These are phyloP conservation scores for Anthoscopus minutus DNA, from an alignment of 2,113 vertebrate genomes.

Conservation along the genomic window DNA sequence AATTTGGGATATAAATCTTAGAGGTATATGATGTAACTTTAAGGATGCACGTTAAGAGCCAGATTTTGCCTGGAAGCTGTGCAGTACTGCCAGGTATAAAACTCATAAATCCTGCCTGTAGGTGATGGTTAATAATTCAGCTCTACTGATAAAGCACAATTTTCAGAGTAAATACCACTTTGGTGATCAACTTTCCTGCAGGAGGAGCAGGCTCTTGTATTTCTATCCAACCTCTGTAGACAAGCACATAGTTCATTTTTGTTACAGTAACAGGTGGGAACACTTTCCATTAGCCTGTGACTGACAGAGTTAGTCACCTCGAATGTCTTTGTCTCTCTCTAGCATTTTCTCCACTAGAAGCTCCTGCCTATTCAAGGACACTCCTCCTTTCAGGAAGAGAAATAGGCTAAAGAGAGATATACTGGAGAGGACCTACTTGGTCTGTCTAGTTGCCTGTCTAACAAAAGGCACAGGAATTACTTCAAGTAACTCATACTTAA, in stretches of 20 bases:
- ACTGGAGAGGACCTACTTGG: background rate
- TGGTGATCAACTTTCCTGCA: background rate
- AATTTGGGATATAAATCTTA: background rate
- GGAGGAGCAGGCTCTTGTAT: background rate
- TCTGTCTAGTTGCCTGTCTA: background rate
- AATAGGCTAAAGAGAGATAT: background rate
- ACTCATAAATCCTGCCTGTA: background rate
- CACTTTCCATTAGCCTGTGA: background rate
- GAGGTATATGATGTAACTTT: background rate
- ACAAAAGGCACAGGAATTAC: background rate
- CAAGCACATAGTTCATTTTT: background rate
- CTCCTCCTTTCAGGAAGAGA: background rate
- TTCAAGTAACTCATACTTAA: background rate
- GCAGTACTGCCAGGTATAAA: background rate
- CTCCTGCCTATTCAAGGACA: background rate
- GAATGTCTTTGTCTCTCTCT: background rate
- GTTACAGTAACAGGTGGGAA: background rate
- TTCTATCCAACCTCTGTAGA: background rate
- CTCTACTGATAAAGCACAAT: background rate
- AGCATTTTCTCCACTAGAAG: background rate
- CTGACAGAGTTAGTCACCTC: background rate
- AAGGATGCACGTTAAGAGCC: background rate
- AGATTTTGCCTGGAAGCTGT: background rate
- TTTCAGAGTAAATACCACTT: background rate
- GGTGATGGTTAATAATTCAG: background rate